Percentiles rank a stretch among this genome's conserved stretches.
These are phyloP conservation scores for Picus viridis DNA, from an alignment of 2,797 vertebrate genomes.

Conservation along the genomic window DNA sequence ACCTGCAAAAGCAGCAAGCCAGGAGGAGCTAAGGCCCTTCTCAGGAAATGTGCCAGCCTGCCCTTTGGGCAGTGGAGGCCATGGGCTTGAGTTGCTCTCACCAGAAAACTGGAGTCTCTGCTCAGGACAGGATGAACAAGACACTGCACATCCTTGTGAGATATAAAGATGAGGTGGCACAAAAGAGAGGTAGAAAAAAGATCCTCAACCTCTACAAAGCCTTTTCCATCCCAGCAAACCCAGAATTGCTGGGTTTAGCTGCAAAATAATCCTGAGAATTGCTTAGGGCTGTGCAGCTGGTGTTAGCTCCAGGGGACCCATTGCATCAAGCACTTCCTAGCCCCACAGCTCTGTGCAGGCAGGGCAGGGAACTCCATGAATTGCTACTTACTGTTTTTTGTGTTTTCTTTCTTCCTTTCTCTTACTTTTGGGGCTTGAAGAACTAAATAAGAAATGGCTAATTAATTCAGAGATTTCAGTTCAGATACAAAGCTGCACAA, in stretches of 20 bases:
- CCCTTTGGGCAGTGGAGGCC: neutral
- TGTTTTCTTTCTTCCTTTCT: constrained; percentile 92
- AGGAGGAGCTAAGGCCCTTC: neutral
- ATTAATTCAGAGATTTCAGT: constrained; percentile 52
- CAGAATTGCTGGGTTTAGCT: constrained; percentile 19
- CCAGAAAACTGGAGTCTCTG: neutral
- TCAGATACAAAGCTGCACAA: constrained; percentile 50
- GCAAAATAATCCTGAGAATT: neutral
- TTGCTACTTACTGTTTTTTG: constrained; percentile 93
- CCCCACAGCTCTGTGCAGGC: neutral
- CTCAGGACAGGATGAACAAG: neutral
- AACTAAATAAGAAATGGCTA: constrained; percentile 83
- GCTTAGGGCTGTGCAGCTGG: neutral
- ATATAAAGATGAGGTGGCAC: neutral
- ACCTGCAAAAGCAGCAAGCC: neutral
- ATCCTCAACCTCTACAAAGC: neutral
- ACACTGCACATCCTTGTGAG: neutral
- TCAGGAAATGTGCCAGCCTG: neutral
- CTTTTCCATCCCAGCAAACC: neutral
- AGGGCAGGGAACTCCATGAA: neutral
- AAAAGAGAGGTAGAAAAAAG: neutral
- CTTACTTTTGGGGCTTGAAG: constrained; percentile 90
- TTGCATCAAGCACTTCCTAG: constrained; percentile 11
- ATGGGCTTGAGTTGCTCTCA: neutral
- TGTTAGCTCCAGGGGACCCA: constrained; percentile 12